phyloP scores from a whole-genome alignment of 1,140 invertebrate genomes.

The Paraescarpia echinospica region DNA sequence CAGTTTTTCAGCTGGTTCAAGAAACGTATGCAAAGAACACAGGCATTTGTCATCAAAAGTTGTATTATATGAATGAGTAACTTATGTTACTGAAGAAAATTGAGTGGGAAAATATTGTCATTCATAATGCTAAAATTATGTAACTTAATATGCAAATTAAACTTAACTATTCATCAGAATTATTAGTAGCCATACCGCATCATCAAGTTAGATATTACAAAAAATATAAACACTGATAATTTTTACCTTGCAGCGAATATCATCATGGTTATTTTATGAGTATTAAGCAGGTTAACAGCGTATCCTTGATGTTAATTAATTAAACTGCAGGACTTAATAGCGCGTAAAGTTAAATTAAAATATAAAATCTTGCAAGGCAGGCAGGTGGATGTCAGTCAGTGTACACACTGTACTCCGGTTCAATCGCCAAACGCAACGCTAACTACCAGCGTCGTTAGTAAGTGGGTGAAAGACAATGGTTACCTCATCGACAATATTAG shows the following conservation, averaged over 20 bases:
- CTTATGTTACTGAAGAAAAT: background rate
- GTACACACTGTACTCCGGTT: background rate
- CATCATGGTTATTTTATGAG: background rate
- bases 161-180: background rate
- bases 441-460: background rate
- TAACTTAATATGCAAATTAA: background rate
- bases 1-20: background rate
- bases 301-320: background rate
- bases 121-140: background rate
- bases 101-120: background rate
- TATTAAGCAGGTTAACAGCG: background rate
- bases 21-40: background rate
- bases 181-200: background rate
- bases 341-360: background rate
- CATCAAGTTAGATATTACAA: no score
- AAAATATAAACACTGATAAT: background rate
- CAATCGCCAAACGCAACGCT: background rate
- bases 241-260: background rate
- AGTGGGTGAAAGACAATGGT: background rate
- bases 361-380: background rate
- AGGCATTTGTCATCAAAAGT: background rate
- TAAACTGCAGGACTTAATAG: background rate
- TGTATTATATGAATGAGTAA: background rate
- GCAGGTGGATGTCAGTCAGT: background rate
- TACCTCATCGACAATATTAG: slow-evolving; percentile 17